Evolutionary conservation across 2,888 invertebrate species (phyloP), one percentile per base, ranked within the genome.

Genomic region (Apomyelois bistriatella): DNA sequence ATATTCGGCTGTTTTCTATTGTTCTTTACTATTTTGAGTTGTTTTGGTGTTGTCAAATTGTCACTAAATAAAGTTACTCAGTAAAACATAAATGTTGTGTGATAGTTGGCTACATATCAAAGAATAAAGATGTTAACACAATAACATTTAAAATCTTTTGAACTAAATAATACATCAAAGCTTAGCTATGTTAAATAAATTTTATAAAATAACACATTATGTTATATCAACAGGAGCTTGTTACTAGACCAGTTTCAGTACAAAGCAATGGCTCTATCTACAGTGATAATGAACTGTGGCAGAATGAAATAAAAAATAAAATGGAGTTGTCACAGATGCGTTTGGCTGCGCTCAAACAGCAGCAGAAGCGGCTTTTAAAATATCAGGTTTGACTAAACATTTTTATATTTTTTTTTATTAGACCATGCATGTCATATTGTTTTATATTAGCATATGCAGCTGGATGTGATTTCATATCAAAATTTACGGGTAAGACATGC

Each of bases 301-400:
- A 92, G 68, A 90, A 89, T 61, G 91, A 92, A 63, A 82, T 93
- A 30, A 92, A 92, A 62, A 91, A 90, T 60, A 93, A 93, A 74
- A 91, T 93, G 85, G 93, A 93, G 68, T 82, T 92, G 62, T 93
- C 93, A 0, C 92, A 93, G 65, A 89, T 91, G 58, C 91, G 92
- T 32, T 76, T 93, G 52, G 82, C 86, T 13, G 91, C 92, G 15
- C 71, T 93, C 40, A 92, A 92, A 62, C 92, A 93, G 56, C 93
- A 93, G 64, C 93, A 93, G 66, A 86, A 87, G 56, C 72, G 88
- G 57, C 74, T 91, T 16, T 62, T 90, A 0, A 91, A 90, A 62
- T 91, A 88, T 70, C 91, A 90, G 79, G 91, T 87, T 49, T 51
- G 52, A 15, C 6, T 12, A 1, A 22, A n/a, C 22, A 6, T 53